These are phyloP conservation scores for Drosophila prolongata DNA, from an alignment of 2,888 invertebrate species.

Conservation along the genomic window DNA sequence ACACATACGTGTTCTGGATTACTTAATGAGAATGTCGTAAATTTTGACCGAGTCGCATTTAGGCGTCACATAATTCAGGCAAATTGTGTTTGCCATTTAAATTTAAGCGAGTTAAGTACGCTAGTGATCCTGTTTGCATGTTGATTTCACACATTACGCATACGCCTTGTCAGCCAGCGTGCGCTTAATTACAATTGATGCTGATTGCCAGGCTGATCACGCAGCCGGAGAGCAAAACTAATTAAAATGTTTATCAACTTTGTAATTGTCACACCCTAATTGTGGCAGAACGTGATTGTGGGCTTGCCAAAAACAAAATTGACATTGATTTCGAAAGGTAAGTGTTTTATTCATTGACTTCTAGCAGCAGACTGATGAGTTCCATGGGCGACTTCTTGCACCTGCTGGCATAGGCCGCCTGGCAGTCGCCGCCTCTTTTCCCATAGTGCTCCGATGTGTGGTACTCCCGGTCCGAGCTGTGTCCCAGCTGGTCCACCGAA, in stretches of 20 bases:
- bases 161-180: slow-evolving; percentile 46
- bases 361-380: slow-evolving; percentile 65
- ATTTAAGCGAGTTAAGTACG: slow-evolving; percentile 63
- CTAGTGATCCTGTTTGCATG: slow-evolving; percentile 15
- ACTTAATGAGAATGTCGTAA: slow-evolving; percentile 54
- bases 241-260: slow-evolving; percentile 78
- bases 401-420: slow-evolving; percentile 57
- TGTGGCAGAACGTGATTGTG: slow-evolving; percentile 44
- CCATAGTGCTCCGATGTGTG: slow-evolving; percentile 89
- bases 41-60: slow-evolving; percentile 57
- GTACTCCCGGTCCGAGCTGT: slow-evolving; percentile 88
- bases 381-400: slow-evolving; percentile 78
- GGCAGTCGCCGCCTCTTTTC: slow-evolving; percentile 80
- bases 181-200: slow-evolving; percentile 68
- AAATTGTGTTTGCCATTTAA: slow-evolving; percentile 69
- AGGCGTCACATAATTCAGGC: slow-evolving; percentile 63
- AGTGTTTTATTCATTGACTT: slow-evolving; percentile 23
- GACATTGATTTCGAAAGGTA: background rate
- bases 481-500: slow-evolving; percentile 87
- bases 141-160: slow-evolving; percentile 53
- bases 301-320: too few relatives aligned
- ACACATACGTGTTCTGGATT: slow-evolving; percentile 60
- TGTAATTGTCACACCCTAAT: slow-evolving; percentile 63
- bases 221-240: slow-evolving; percentile 55
- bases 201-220: slow-evolving; percentile 64